phyloP scores from a whole-genome alignment of 2,888 invertebrate species.

The Philereme vetulata region DNA sequence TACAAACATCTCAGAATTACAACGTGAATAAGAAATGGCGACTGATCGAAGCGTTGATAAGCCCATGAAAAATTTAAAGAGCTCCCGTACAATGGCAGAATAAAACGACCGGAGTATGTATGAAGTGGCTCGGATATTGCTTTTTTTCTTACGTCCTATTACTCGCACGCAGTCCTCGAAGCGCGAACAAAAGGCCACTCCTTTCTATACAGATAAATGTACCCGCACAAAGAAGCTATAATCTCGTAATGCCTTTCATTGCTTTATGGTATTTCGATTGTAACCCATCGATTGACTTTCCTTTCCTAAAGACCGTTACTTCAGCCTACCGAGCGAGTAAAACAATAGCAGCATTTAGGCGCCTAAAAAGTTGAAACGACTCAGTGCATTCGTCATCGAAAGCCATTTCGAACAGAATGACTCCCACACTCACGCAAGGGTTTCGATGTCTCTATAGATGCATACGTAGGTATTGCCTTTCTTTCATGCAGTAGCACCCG shows the following conservation, averaged over 20 bases:
- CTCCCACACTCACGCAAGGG: conserved; percentile 57
- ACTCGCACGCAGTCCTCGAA: conserved; percentile 56
- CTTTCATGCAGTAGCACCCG: conserved; percentile 70
- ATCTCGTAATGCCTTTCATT: conserved; percentile 53
- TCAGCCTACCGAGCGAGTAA: conserved; percentile 52
- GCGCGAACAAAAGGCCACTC: conserved; percentile 62
- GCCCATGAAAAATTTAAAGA: conserved; percentile 73
- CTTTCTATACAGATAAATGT: conserved; percentile 56
- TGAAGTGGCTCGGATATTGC: conserved; percentile 60
- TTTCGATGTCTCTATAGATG: conserved; percentile 42
- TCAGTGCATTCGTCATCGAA: conserved; percentile 79
- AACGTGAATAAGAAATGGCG: conserved; percentile 72
- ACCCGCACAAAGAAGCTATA: conserved; percentile 47
- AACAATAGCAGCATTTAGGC: conserved; percentile 79
- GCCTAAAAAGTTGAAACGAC: conserved; percentile 73
- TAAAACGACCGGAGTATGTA: conserved; percentile 58
- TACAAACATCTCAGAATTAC: conserved; percentile 72
- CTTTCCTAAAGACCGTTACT: conserved; percentile 33
- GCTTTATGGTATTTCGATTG: conserved; percentile 46
- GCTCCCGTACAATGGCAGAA: conserved; percentile 59
- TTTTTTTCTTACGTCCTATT: conserved; percentile 61
- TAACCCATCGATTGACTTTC: conserved; percentile 36
- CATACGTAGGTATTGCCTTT: conserved; percentile 61
- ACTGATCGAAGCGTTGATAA: conserved; percentile 78
- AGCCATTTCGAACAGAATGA: conserved; percentile 74